Evolutionary conservation across 1,140 invertebrate species (phyloP).

Genomic region (Mycetomoellerius zeteki): DNA sequence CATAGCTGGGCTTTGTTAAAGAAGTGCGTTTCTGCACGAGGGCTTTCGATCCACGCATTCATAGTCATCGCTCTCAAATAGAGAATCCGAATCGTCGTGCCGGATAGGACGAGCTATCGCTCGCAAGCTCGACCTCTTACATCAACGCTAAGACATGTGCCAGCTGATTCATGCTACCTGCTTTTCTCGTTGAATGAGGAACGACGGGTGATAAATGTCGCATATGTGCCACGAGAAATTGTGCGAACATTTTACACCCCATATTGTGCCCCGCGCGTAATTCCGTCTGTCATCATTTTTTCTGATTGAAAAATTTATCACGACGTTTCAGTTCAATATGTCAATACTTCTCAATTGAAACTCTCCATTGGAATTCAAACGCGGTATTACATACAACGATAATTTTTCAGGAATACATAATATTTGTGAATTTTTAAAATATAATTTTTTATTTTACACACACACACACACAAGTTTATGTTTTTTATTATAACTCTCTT

Average conservation of each 20-base stretch:
- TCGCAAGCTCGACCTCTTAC: constrained; percentile 27
- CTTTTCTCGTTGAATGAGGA: constrained; percentile 7
- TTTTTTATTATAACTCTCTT: neutral
- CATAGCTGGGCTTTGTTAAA: neutral
- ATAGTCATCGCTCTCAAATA: constrained; percentile 61
- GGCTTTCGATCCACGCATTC: constrained; percentile 31
- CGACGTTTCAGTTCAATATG: neutral
- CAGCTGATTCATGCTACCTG: constrained; percentile 42
- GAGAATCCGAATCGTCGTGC: constrained; percentile 11
- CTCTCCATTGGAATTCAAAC: neutral
- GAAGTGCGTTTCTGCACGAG: neutral
- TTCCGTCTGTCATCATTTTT: constrained; percentile 2
- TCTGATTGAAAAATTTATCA: neutral
- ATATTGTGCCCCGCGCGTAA: neutral
- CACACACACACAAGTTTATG: neutral
- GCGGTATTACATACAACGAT: neutral
- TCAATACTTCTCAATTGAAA: neutral
- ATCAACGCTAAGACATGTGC: constrained; percentile 45
- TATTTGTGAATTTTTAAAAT: neutral
- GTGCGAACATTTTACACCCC: neutral
- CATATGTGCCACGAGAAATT: neutral
- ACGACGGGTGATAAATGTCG: constrained; percentile 44
- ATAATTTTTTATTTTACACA: neutral
- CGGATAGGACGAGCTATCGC: constrained; percentile 3
- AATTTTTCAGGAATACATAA: neutral